phyloP scores from a whole-genome alignment of 2,888 invertebrate species.

The Cheilosia scutellata region DNA sequence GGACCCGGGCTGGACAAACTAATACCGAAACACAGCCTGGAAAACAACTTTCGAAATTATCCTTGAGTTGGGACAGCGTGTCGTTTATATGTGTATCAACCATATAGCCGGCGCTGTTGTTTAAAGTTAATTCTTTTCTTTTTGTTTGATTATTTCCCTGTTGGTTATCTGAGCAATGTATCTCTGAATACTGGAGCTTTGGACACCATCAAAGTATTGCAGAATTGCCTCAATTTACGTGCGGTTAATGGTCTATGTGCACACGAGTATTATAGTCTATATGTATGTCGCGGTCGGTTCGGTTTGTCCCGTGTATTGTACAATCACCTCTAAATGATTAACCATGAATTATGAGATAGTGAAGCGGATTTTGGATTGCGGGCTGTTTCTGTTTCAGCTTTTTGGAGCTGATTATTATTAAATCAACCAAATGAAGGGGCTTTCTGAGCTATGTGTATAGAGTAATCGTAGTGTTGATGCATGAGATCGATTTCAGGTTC shows the following conservation, averaged over 20 bases:
- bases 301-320: conserved; percentile 50
- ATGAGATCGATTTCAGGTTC: conserved; percentile 21
- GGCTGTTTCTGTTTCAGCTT: neutral
- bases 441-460: too few species aligned
- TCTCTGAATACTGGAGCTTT: conserved; percentile 46
- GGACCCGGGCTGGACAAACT: conserved; percentile 8
- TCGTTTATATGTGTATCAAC: conserved; percentile 51
- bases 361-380: conserved; percentile 29
- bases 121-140: conserved; percentile 35
- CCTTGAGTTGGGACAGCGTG: conserved; percentile 75
- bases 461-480: neutral
- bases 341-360: conserved; percentile 61
- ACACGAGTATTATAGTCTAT: conserved; percentile 5
- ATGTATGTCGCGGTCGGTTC: neutral
- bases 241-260: conserved; percentile 26
- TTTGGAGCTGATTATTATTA: neutral
- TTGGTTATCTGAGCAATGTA: conserved; percentile 64
- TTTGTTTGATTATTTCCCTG: conserved; percentile 28
- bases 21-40: conserved; percentile 42
- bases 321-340: conserved; percentile 69
- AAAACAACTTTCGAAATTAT: conserved; percentile 77
- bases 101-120: conserved; percentile 31
- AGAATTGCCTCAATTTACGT: conserved; percentile 51
- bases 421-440: neutral
- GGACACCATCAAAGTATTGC: conserved; percentile 50